Percentiles rank a stretch among this genome's conserved stretches.
These are phyloP conservation scores for Morpho helenor DNA, from an alignment of 2,888 invertebrate species.

Conservation along the genomic window DNA sequence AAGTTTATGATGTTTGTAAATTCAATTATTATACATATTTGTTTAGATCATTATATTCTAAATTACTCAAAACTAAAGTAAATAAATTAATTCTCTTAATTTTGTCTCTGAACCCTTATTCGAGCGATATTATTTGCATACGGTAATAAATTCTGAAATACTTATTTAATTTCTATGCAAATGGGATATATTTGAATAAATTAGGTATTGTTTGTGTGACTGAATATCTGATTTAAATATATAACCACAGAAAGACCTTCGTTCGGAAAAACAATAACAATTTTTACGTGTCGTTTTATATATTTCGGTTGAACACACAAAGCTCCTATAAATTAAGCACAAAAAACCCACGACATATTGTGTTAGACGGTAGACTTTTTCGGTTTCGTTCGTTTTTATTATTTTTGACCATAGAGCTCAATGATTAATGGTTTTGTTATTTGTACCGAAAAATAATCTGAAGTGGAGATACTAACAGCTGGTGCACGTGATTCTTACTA, in stretches of 20 bases:
- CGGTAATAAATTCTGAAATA: slow-evolving; percentile 4
- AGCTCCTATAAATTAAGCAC: slow-evolving; percentile 5
- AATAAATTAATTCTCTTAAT: not conserved
- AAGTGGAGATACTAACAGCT: no score
- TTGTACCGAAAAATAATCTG: no score
- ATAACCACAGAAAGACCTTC: not conserved
- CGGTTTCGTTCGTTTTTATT: no score
- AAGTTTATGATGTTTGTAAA: no score
- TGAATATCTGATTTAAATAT: slow-evolving; percentile 8
- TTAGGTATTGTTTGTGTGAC: slow-evolving; percentile 9
- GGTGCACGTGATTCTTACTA: no score
- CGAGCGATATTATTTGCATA: not conserved
- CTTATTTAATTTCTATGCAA: slow-evolving; percentile 7
- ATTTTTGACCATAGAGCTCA: no score
- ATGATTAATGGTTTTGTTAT: no score
- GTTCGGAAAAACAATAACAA: slow-evolving; percentile 7
- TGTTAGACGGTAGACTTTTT: not conserved
- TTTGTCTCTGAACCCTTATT: slow-evolving; percentile 1
- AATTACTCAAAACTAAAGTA: not conserved
- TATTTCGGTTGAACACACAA: slow-evolving; percentile 4
- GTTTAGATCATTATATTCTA: no score
- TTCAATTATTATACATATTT: no score
- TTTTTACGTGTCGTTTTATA: not conserved
- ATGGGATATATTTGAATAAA: slow-evolving; percentile 10
- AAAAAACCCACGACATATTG: slow-evolving; percentile 6